Evolutionary conservation across 92 coral and sea anemone genomes (phyloP).

Genomic region (Actinernus sp.): DNA sequence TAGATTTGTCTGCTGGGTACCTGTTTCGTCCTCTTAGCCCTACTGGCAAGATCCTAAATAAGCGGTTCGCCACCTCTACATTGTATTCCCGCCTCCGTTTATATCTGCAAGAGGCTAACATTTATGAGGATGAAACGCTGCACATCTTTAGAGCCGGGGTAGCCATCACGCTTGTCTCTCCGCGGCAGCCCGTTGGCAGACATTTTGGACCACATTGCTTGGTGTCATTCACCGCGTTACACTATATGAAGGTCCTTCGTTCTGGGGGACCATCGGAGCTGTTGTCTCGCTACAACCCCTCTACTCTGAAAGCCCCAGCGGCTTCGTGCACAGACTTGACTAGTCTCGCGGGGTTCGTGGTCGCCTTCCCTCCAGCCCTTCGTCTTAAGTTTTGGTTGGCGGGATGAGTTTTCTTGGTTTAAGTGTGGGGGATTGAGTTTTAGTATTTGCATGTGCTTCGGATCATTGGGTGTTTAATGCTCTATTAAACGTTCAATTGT

Average conservation of each 20-base stretch:
- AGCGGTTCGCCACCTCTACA: slow-evolving; percentile 5
- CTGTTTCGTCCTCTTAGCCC: slow-evolving; percentile 8
- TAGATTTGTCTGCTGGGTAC: not conserved
- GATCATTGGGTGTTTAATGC: too few relatives aligned
- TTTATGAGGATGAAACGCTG: slow-evolving; percentile 21
- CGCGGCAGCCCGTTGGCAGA: not conserved
- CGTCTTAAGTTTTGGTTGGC: too few relatives aligned
- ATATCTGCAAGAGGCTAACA: slow-evolving; percentile 7
- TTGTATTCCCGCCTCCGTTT: slow-evolving; percentile 1
- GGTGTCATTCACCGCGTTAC: slow-evolving; percentile 19
- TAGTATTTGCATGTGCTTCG: too few relatives aligned
- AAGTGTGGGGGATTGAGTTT: too few relatives aligned
- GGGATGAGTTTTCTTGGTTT: too few relatives aligned
- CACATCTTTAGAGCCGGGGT: not conserved
- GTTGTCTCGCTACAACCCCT: slow-evolving; percentile 11
- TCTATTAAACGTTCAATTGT: too few relatives aligned
- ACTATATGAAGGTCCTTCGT: slow-evolving; percentile 24
- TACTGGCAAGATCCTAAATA: slow-evolving; percentile 1
- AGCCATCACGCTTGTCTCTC: not conserved
- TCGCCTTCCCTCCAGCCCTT: slow-evolving; percentile 28
- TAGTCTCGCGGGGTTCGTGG: slow-evolving; percentile 9
- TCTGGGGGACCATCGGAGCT: slow-evolving; percentile 28
- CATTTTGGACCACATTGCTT: slow-evolving; percentile 6
- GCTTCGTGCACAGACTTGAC: slow-evolving; percentile 9
- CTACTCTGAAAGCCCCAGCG: not conserved